Evolutionary conservation across 2,888 invertebrate genomes (phyloP).

Genomic region (Galerucella pusilla): DNA sequence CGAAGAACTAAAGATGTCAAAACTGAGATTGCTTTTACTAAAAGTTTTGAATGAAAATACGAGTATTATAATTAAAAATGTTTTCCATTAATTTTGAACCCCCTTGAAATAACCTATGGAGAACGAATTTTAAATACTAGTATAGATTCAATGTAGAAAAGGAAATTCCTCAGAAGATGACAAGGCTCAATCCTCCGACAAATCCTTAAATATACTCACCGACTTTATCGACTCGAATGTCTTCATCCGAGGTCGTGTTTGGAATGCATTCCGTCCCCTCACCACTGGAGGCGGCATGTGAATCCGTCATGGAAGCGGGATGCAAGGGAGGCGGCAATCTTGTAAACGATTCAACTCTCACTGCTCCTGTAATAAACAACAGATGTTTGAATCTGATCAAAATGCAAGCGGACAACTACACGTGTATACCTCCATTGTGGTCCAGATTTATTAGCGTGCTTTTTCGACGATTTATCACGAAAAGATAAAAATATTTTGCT

Average conservation of each 20-base stretch:
- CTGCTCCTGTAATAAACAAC: slow-evolving; percentile 61
- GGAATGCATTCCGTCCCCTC: slow-evolving; percentile 61
- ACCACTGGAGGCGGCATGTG: slow-evolving; percentile 52
- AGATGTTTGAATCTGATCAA: slow-evolving; percentile 24
- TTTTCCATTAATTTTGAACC: too few relatives aligned
- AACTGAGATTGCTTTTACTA: too few relatives aligned
- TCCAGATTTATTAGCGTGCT: slow-evolving; percentile 24
- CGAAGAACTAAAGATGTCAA: neutral
- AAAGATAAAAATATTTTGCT: slow-evolving; percentile 11
- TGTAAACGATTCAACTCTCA: slow-evolving; percentile 67
- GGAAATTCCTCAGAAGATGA: neutral
- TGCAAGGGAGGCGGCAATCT: slow-evolving; percentile 64
- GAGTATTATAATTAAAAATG: too few relatives aligned
- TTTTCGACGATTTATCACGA: slow-evolving; percentile 7
- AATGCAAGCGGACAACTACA: slow-evolving; percentile 19
- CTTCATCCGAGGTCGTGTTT: slow-evolving; percentile 56
- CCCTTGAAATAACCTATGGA: too few relatives aligned
- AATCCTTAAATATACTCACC: slow-evolving; percentile 36
- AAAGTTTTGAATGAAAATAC: neutral
- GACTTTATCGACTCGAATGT: slow-evolving; percentile 52
- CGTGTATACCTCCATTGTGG: slow-evolving; percentile 28
- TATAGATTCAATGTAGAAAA: too few relatives aligned
- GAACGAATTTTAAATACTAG: too few relatives aligned
- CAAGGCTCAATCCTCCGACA: neutral
- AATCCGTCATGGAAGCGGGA: slow-evolving; percentile 62